Evolutionary conservation across 2,797 vertebrate genomes (phyloP).

Genomic region (Pristis pectinata): DNA sequence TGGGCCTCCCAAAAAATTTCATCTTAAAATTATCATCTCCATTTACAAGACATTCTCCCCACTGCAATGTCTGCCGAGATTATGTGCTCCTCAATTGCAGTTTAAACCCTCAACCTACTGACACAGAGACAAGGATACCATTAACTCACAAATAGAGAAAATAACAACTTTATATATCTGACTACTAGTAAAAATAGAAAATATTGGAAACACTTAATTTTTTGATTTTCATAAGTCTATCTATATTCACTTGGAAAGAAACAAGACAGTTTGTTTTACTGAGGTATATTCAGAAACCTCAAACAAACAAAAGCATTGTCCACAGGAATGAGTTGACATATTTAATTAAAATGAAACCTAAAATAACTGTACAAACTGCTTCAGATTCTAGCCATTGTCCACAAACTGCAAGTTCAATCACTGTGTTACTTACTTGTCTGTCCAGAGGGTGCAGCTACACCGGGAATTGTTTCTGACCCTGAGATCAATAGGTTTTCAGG

Average conservation of each 20-base stretch:
- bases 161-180: background rate
- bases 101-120: background rate
- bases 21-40: background rate
- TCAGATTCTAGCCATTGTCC: background rate
- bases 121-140: background rate
- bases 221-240: background rate
- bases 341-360: background rate
- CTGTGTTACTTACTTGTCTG: slow-evolving; percentile 51
- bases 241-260: background rate
- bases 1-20: background rate
- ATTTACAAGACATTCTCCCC: background rate
- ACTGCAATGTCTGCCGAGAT: background rate
- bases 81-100: background rate
- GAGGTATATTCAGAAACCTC: too few relatives aligned
- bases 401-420: background rate
- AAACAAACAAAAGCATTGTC: background rate
- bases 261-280: background rate
- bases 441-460: slow-evolving; percentile 54
- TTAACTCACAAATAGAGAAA: background rate
- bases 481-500: slow-evolving; percentile 78
- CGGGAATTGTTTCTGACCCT: slow-evolving; percentile 67
- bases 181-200: too few relatives aligned
- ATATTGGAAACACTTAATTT: too few relatives aligned
- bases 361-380: background rate
- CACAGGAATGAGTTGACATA: background rate